Conservation (phyloP, 1,140 invertebrate species). For the Caenorhabditis remanei region DNA sequence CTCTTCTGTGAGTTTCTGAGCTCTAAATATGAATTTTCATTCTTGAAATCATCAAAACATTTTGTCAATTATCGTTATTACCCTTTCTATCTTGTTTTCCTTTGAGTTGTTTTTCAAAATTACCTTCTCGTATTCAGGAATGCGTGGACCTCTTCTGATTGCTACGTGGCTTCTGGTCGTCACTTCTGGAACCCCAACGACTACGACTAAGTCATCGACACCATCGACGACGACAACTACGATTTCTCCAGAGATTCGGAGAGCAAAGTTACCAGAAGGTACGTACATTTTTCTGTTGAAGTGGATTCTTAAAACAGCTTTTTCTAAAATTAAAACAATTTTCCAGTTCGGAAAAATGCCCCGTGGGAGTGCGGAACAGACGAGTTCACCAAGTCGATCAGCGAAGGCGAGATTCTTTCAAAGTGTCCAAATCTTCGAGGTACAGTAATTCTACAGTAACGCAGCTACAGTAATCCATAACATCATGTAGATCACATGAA, state of each 20-base stretch:
- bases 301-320: too few relatives aligned
- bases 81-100: neutral
- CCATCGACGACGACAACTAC: neutral
- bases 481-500: slow-evolving; percentile 28
- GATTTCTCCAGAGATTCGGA: slow-evolving; percentile 7
- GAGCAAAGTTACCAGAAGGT: slow-evolving; percentile 15
- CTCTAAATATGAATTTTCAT: too few relatives aligned
- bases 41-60: neutral
- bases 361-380: slow-evolving; percentile 58
- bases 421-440: slow-evolving; percentile 54
- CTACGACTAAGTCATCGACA: neutral
- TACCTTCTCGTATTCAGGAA: neutral
- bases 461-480: neutral
- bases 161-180: neutral
- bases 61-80: too few relatives aligned
- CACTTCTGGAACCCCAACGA: neutral
- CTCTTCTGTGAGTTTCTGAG: too few relatives aligned
- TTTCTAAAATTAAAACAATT: neutral
- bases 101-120: neutral
- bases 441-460: slow-evolving; percentile 26
- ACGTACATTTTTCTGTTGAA: neutral
- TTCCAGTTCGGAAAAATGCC: slow-evolving; percentile 13
- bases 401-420: slow-evolving; percentile 47
- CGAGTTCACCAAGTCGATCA: slow-evolving; percentile 56
- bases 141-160: neutral